Conservation (phyloP, 2,797 vertebrate species). For the Sylvia borin region DNA sequence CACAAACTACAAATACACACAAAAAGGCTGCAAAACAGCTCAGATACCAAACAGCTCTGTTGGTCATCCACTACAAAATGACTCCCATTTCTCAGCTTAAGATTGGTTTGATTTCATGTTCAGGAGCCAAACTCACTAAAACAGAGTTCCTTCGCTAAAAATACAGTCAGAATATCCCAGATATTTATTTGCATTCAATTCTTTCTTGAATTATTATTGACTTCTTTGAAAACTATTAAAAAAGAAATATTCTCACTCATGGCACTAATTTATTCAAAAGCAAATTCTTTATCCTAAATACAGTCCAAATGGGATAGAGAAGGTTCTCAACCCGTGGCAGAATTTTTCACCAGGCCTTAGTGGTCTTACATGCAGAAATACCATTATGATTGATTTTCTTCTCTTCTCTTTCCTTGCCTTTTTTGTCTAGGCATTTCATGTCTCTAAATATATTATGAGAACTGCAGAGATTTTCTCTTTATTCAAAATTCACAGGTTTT, state of each 20-base stretch:
- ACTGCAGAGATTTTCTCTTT: background rate
- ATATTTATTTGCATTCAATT: background rate
- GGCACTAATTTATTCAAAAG: background rate
- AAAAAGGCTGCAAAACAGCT: background rate
- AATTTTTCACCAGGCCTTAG: background rate
- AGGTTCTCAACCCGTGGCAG: background rate
- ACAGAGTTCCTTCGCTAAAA: background rate
- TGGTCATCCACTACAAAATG: background rate
- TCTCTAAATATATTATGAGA: background rate
- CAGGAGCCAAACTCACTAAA: background rate
- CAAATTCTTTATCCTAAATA: background rate
- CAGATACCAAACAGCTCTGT: background rate
- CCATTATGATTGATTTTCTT: background rate
- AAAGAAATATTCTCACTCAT: background rate
- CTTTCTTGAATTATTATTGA: background rate
- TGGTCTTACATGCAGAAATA: background rate
- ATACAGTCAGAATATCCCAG: background rate
- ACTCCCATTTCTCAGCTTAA: background rate
- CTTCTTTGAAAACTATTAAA: too few species aligned
- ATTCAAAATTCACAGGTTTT: background rate
- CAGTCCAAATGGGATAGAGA: background rate
- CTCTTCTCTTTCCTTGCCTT: background rate
- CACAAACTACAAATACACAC: background rate
- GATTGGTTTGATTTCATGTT: background rate
- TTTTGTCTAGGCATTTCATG: background rate